phyloP scores from a whole-genome alignment of 2,888 invertebrate species.

The Lasioglossum oenotherae region DNA sequence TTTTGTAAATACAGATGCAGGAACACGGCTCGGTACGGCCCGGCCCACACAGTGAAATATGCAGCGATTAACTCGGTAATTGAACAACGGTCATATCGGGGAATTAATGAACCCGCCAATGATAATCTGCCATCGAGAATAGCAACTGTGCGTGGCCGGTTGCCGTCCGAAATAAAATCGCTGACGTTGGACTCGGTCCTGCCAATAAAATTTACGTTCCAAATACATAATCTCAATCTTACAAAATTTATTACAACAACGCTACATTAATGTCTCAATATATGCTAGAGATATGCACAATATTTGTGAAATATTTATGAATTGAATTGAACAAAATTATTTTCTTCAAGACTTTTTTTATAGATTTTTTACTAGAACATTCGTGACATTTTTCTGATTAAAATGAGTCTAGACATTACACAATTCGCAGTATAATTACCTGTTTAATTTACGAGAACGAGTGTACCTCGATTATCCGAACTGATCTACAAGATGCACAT shows the following conservation, averaged over 20 bases:
- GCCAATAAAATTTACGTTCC: neutral
- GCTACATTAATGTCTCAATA: neutral
- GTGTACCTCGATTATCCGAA: no score
- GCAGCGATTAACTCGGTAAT: constrained; percentile 48
- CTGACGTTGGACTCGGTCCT: neutral
- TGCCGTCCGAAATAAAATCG: neutral
- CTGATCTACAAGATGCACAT: no score
- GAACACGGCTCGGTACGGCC: neutral
- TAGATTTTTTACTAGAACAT: no score
- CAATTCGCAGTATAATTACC: no score
- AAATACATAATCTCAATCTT: neutral
- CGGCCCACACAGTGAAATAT: constrained; percentile 24
- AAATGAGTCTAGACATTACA: no score
- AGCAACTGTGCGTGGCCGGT: neutral
- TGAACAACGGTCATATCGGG: constrained; percentile 42
- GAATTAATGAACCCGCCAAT: constrained; percentile 33
- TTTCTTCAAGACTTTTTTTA: no score
- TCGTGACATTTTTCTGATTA: no score
- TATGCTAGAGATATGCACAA: no score
- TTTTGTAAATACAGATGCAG: constrained; percentile 33
- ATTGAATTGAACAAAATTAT: no score
- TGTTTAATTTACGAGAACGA: no score
- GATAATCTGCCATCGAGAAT: constrained; percentile 5
- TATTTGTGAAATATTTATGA: no score
- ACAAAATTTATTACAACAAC: neutral